Conservation (phyloP, 2,888 invertebrate species). For the Erannis defoliaria region DNA sequence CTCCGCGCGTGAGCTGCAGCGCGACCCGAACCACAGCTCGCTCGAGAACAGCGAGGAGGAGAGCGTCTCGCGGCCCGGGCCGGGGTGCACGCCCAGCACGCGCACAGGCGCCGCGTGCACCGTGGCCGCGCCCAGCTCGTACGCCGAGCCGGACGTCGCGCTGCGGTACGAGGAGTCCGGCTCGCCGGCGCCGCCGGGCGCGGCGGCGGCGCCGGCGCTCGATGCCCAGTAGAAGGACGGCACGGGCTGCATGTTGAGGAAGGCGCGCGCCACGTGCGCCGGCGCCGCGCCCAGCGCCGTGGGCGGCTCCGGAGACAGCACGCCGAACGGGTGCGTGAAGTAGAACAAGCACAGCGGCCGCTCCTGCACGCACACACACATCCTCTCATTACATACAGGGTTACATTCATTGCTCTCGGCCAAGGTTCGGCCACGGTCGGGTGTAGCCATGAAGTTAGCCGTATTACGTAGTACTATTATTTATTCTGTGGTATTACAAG, state of each 20-base stretch:
- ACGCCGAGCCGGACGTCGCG: conserved; percentile 38
- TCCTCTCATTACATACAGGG: too few relatives aligned
- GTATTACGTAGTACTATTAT: too few relatives aligned
- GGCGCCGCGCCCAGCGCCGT: conserved; percentile 54
- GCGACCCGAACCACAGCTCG: conserved; percentile 67
- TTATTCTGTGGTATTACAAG: too few relatives aligned
- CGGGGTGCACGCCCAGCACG: conserved; percentile 52
- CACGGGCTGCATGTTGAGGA: conserved; percentile 67
- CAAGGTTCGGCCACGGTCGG: too few relatives aligned
- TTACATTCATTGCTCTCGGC: too few relatives aligned
- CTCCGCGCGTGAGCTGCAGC: conserved; percentile 58
- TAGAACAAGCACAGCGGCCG: conserved; percentile 85
- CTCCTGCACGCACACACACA: conserved; percentile 66
- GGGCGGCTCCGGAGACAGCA: conserved; percentile 82
- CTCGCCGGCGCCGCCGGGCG: conserved; percentile 42
- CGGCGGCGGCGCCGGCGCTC: conserved; percentile 31
- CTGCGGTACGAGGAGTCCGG: conserved; percentile 51
- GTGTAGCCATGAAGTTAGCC: too few relatives aligned
- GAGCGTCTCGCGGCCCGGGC: conserved; percentile 57
- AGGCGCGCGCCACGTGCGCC: conserved; percentile 62
- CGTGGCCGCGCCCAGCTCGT: conserved; percentile 57
- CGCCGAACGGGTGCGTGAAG: conserved; percentile 86
- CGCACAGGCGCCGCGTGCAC: conserved; percentile 58
- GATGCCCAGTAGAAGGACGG: conserved; percentile 60
- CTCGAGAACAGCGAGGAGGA: conserved; percentile 67